phyloP scores from a whole-genome alignment of 2,888 invertebrate species.

The Phragmatobia fuliginosa region DNA sequence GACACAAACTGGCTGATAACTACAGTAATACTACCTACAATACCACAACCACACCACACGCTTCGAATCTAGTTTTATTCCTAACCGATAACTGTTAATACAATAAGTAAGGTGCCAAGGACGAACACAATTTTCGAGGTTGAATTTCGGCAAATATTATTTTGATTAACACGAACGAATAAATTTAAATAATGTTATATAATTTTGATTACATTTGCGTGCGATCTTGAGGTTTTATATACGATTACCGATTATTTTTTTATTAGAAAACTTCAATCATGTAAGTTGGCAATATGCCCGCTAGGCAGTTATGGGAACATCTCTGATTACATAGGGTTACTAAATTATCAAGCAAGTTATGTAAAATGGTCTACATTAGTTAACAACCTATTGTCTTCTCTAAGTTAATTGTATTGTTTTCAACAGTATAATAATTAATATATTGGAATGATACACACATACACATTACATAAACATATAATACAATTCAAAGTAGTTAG shows the following conservation, averaged over 20 bases:
- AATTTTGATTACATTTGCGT: neutral
- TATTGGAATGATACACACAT: too few species aligned
- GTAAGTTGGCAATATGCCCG: neutral
- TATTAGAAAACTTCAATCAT: neutral
- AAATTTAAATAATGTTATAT: neutral
- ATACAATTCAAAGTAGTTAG: too few species aligned
- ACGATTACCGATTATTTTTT: neutral
- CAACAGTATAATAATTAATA: too few species aligned
- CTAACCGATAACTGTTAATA: neutral
- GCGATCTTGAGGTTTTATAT: neutral
- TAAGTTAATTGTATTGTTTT: too few species aligned
- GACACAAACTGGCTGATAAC: neutral
- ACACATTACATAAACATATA: too few species aligned
- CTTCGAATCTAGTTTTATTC: neutral
- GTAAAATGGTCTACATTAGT: too few species aligned
- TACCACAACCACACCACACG: neutral
- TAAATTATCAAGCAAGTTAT: too few species aligned
- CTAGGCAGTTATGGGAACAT: neutral
- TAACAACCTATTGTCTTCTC: too few species aligned
- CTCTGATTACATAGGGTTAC: neutral
- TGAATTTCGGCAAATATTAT: neutral
- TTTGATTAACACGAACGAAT: neutral
- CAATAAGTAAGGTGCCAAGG: conserved; percentile 1
- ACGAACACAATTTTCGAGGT: neutral
- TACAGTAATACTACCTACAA: neutral